These are phyloP conservation scores for Pachypeltis micranthus DNA, from an alignment of 1,140 invertebrate genomes.

Conservation along the genomic window DNA sequence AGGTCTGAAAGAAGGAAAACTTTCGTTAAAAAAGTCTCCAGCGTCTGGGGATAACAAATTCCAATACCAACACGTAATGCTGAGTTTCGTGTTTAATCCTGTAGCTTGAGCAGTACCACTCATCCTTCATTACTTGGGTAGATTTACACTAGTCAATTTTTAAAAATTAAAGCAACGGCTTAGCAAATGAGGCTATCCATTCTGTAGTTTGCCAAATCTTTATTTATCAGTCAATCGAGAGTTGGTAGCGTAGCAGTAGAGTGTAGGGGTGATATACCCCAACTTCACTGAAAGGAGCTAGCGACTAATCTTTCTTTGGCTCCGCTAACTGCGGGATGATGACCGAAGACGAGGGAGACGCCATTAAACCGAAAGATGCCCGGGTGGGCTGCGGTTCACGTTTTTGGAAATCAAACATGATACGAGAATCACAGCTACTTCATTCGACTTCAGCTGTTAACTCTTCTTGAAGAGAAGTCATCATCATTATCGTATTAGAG, in stretches of 20 bases:
- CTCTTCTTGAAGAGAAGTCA: conserved; percentile 9
- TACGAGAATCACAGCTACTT: conserved; percentile 8
- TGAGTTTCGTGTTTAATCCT: too few relatives aligned
- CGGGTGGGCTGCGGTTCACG: conserved; percentile 1
- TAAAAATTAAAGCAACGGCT: not conserved
- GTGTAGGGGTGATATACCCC: not conserved
- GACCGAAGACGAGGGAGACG: not conserved
- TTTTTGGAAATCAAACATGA: not conserved
- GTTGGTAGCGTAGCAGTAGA: not conserved
- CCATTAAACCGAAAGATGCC: not conserved
- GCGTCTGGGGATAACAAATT: too few relatives aligned
- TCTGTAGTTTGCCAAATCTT: not conserved
- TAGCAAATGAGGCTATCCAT: not conserved
- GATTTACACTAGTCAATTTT: not conserved
- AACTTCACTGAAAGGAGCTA: not conserved
- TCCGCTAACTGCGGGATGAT: conserved; percentile 2
- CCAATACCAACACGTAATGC: too few relatives aligned
- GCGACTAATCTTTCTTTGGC: not conserved
- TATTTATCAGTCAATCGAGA: not conserved
- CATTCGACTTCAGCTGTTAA: not conserved
- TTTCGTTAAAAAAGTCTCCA: too few relatives aligned
- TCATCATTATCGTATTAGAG: not conserved
- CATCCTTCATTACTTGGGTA: too few relatives aligned
- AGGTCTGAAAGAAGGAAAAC: too few relatives aligned
- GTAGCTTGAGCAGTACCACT: too few relatives aligned